Conservation (phyloP, 2,113 vertebrate genomes). For the Barbus barbus region DNA sequence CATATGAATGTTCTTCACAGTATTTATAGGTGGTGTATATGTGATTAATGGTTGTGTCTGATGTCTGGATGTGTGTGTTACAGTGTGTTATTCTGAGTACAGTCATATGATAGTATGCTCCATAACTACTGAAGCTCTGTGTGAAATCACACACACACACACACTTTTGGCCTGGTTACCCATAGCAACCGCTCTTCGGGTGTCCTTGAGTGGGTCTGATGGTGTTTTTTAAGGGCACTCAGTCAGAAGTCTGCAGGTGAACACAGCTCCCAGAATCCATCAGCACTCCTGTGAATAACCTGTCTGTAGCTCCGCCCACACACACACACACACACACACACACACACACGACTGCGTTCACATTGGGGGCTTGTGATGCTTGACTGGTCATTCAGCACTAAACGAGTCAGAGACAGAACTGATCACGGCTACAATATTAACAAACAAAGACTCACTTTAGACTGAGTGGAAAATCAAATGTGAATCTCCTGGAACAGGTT, state of each 20-base stretch:
- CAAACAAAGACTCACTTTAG: too few species aligned
- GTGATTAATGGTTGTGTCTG: neutral
- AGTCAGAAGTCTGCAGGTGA: neutral
- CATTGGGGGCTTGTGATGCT: too few species aligned
- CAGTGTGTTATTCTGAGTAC: neutral
- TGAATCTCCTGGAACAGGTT: neutral
- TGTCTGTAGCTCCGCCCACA: neutral
- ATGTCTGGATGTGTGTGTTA: neutral
- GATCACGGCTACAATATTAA: too few species aligned
- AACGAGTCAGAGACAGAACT: too few species aligned
- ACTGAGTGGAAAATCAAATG: too few species aligned
- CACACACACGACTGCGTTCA: too few species aligned
- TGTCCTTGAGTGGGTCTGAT: conserved; percentile 51
- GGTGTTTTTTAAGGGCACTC: conserved; percentile 26
- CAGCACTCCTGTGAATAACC: neutral
- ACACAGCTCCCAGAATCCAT: neutral
- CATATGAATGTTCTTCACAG: neutral
- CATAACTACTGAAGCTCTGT: neutral
- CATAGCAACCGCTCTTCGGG: conserved; percentile 42
- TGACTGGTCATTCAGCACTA: too few species aligned
- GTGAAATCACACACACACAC: neutral
- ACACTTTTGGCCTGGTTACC: conserved; percentile 41
- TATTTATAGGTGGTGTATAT: neutral
- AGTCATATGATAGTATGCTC: neutral
- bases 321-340: too few species aligned